phyloP scores from a whole-genome alignment of 2,113 vertebrate species.

The Rhea americana region DNA sequence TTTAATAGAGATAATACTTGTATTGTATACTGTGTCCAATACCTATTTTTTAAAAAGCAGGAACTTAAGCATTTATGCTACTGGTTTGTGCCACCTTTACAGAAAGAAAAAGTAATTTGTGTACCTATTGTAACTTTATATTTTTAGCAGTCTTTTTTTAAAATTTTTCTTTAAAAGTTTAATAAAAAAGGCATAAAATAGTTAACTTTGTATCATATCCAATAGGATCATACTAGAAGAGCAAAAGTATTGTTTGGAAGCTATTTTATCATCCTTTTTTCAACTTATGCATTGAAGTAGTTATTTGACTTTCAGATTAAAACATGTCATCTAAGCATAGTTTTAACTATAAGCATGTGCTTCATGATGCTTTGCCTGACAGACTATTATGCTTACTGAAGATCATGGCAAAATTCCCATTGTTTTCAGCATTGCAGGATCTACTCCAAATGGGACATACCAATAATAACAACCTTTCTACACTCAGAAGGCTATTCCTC shows the following conservation, averaged over 20 bases:
- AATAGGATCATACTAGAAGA: background rate
- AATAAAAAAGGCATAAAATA: background rate
- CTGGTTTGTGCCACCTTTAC: background rate
- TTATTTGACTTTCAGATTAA: background rate
- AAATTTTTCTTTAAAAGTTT: background rate
- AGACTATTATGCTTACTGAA: background rate
- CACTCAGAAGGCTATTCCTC: background rate
- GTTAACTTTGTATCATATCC: background rate
- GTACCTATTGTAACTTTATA: background rate
- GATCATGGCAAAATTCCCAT: background rate
- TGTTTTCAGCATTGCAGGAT: background rate
- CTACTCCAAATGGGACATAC: background rate
- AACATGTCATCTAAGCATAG: background rate
- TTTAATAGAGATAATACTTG: background rate
- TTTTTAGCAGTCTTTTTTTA: background rate
- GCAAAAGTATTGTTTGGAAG: background rate
- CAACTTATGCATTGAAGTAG: background rate
- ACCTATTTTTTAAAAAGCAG: background rate
- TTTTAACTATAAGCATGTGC: background rate
- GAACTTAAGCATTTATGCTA: background rate
- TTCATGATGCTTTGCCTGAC: background rate
- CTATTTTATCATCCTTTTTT: background rate
- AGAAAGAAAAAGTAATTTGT: background rate
- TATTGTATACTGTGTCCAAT: background rate
- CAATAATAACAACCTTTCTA: background rate